Evolutionary conservation across 2,888 invertebrate species (phyloP).

Genomic region (Polia nebulosa): DNA sequence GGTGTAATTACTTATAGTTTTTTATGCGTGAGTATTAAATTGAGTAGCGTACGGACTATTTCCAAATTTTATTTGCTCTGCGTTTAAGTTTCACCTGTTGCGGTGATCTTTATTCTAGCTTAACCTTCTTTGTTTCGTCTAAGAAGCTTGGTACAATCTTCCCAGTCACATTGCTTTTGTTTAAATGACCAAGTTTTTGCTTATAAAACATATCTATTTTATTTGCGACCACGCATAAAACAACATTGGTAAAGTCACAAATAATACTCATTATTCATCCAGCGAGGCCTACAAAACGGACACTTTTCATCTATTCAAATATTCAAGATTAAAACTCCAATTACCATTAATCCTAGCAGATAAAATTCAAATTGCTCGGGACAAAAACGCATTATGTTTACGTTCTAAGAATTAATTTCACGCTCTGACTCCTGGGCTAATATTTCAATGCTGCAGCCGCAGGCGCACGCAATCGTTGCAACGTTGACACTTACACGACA

Average conservation of each 20-base stretch:
- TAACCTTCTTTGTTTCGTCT: background rate
- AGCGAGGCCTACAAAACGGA: constrained; percentile 9
- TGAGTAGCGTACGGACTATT: background rate
- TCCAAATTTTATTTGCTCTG: background rate
- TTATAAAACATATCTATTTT: background rate
- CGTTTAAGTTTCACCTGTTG: background rate
- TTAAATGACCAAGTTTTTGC: background rate
- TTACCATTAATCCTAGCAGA: constrained; percentile 42
- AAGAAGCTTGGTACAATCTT: background rate
- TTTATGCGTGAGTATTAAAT: background rate
- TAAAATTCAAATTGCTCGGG: constrained; percentile 47
- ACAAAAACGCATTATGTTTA: constrained; percentile 42
- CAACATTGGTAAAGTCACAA: background rate
- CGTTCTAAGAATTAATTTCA: constrained; percentile 58
- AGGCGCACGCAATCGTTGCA: constrained; percentile 57
- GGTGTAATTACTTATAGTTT: constrained; percentile 26
- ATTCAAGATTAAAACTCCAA: constrained; percentile 35
- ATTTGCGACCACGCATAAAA: background rate
- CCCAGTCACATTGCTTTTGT: too few species aligned
- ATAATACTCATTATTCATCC: constrained; percentile 24
- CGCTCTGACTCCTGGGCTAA: constrained; percentile 61
- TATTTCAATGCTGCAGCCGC: constrained; percentile 48
- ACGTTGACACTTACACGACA: constrained; percentile 67
- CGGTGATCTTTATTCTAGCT: background rate
- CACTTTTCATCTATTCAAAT: constrained; percentile 25